phyloP scores from a whole-genome alignment of 2,888 invertebrate genomes.

The Drosophila limbata region DNA sequence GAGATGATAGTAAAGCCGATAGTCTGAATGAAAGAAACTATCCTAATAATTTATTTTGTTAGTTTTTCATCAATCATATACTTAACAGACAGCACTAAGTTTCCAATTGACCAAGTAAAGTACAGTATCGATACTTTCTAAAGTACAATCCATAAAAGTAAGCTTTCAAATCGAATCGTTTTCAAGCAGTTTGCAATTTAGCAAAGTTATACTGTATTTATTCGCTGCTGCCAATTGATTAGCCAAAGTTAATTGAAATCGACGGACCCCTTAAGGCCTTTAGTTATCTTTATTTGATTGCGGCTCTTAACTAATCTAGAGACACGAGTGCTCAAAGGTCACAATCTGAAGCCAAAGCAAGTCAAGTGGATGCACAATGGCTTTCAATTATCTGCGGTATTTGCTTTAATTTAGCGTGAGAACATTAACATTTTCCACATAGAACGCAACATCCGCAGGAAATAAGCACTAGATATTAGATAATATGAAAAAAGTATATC shows the following conservation, averaged over 20 bases:
- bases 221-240: constrained; percentile 8
- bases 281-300: neutral
- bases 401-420: constrained; percentile 33
- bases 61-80: no score
- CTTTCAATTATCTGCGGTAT: constrained; percentile 39
- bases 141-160: no score
- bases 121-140: no score
- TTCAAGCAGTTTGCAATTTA: neutral
- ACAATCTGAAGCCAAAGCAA: constrained; percentile 4
- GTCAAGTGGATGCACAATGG: constrained; percentile 41
- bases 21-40: no score
- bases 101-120: no score
- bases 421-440: constrained; percentile 7
- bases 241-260: constrained; percentile 25
- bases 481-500: constrained; percentile 10
- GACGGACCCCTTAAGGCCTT: constrained; percentile 10
- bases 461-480: constrained; percentile 9
- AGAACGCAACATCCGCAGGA: constrained; percentile 34
- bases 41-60: no score
- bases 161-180: no score
- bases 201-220: neutral
- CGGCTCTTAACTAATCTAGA: constrained; percentile 35
- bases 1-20: no score
- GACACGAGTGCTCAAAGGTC: constrained; percentile 21
- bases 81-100: no score